Evolutionary conservation across 2,113 vertebrate species (phyloP).

Genomic region (Polyodon spathula): DNA sequence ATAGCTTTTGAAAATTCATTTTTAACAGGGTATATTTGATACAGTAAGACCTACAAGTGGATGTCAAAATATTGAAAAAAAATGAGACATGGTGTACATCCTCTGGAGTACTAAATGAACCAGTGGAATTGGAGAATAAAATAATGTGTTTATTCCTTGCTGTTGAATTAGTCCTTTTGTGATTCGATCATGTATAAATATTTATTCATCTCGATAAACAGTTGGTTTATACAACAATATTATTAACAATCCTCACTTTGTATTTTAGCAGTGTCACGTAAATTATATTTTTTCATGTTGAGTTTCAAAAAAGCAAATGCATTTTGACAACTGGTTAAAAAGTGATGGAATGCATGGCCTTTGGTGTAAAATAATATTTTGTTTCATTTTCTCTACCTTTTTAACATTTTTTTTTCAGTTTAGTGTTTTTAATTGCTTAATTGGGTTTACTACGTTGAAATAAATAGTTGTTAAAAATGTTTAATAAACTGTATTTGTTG

Average conservation of each 20-base stretch:
- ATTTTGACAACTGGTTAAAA: slow-evolving; percentile 20
- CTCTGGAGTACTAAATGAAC: too few relatives aligned
- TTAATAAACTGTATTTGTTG: slow-evolving; percentile 48
- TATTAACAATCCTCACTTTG: slow-evolving; percentile 47
- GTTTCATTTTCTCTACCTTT: slow-evolving; percentile 27
- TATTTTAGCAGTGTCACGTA: slow-evolving; percentile 51
- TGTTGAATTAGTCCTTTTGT: not conserved
- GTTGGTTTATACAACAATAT: slow-evolving; percentile 19
- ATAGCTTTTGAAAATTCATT: too few relatives aligned
- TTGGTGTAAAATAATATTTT: slow-evolving; percentile 24
- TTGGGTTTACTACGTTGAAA: slow-evolving; percentile 25
- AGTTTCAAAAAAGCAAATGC: slow-evolving; percentile 37
- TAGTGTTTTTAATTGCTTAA: slow-evolving; percentile 38
- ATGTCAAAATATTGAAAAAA: too few relatives aligned
- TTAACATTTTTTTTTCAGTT: slow-evolving; percentile 38
- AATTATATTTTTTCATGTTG: slow-evolving; percentile 36
- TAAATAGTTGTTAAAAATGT: slow-evolving; percentile 37
- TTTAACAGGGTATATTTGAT: too few relatives aligned
- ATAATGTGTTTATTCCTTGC: slow-evolving; percentile 9
- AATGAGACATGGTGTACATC: too few relatives aligned
- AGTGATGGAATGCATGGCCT: slow-evolving; percentile 20
- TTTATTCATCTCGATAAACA: not conserved
- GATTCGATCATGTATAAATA: not conserved
- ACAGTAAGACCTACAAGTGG: too few relatives aligned
- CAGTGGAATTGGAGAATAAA: slow-evolving; percentile 9